phyloP scores from a whole-genome alignment of 2,113 vertebrate species.

The Fregata magnificens region DNA sequence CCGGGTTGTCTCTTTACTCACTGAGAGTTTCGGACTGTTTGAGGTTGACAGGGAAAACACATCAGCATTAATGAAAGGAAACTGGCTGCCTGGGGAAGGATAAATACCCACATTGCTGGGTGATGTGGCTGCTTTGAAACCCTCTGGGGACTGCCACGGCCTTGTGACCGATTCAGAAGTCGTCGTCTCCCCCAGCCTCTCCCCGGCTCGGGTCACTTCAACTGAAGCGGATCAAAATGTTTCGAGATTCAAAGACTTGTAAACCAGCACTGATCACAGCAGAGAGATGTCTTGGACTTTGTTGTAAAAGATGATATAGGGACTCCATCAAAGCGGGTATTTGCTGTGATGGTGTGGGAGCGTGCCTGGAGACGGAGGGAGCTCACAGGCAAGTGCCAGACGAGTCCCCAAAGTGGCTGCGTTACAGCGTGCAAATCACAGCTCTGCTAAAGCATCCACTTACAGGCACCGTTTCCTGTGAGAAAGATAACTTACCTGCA shows the following conservation, averaged over 20 bases:
- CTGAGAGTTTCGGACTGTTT: rapidly evolving
- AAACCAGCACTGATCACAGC: not conserved
- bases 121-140: not conserved
- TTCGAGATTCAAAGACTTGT: not conserved
- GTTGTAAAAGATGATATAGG: not conserved
- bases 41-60: not conserved
- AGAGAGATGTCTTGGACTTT: not conserved
- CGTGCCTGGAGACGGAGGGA: not conserved
- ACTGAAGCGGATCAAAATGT: not conserved
- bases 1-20: not conserved
- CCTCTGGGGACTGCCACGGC: not conserved
- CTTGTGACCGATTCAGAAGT: not conserved
- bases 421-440: not conserved
- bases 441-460: not conserved
- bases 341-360: not conserved
- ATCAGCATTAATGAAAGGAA: not conserved
- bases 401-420: not conserved
- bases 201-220: not conserved
- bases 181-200: rapidly evolving
- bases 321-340: not conserved
- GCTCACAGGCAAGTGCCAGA: not conserved
- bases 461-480: not conserved
- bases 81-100: not conserved
- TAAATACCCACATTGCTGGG: not conserved
- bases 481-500: not conserved